A percentile compares a stretch with the other conserved stretches of the same genome.
Evolutionary conservation across 2,113 vertebrate species (phyloP).

Genomic region (Brienomyrus brachyistius): DNA sequence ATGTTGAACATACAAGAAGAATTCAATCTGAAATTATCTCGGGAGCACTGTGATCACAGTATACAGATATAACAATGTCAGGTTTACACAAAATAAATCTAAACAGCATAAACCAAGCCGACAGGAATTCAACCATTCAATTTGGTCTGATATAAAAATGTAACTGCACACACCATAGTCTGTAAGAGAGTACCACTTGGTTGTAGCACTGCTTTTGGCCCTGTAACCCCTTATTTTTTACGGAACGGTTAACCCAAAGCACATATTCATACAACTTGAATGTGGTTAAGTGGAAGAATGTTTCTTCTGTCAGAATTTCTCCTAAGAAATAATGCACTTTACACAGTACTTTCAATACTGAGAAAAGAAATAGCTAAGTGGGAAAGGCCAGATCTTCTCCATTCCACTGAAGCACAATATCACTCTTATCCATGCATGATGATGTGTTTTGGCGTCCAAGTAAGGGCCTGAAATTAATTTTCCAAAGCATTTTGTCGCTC

Average conservation of each 20-base stretch:
- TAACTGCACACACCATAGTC: not conserved
- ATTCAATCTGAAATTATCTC: not conserved
- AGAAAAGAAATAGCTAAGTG: not conserved
- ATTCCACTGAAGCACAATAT: not conserved
- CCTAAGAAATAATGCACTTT: not conserved
- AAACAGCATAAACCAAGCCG: not conserved
- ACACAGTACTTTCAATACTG: not conserved
- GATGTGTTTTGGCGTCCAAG: not conserved
- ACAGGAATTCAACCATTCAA: not conserved
- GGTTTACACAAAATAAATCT: not conserved
- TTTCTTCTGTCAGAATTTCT: not conserved
- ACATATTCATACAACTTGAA: not conserved
- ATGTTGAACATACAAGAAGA: not conserved
- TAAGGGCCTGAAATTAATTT: not conserved
- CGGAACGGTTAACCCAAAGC: not conserved
- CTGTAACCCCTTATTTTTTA: not conserved
- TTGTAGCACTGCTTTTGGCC: not conserved
- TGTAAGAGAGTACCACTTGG: not conserved
- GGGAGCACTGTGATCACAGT: not conserved
- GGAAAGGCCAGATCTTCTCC: not conserved
- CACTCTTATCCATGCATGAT: not conserved
- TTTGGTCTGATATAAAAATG: not conserved
- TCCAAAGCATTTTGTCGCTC: not conserved
- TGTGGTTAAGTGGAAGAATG: not conserved
- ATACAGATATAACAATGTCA: not conserved